Conservation (phyloP, 1,140 invertebrate species). For the Camponotus floridanus region DNA sequence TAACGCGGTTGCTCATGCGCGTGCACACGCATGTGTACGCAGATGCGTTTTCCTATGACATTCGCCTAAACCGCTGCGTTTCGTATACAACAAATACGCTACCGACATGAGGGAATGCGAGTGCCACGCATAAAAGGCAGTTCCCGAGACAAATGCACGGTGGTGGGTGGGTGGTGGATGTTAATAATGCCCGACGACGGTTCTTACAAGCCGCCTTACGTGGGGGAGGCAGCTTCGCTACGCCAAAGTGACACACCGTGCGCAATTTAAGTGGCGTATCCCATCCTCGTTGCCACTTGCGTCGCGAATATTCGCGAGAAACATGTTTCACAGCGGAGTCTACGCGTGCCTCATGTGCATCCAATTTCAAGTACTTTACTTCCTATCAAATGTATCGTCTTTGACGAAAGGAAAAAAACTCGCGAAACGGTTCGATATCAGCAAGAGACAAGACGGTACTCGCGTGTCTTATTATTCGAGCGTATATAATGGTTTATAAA, state of each 20-base stretch:
- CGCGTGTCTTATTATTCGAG: background rate
- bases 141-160: slow-evolving; percentile 28
- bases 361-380: background rate
- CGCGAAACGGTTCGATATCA: background rate
- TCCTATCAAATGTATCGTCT: background rate
- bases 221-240: slow-evolving; percentile 22
- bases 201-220: slow-evolving; percentile 51
- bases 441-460: background rate
- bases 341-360: background rate
- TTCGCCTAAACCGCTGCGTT: slow-evolving; percentile 34
- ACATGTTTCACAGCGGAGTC: slow-evolving; percentile 17
- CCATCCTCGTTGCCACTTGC: background rate
- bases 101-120: slow-evolving; percentile 5
- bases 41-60: slow-evolving; percentile 54
- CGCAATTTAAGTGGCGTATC: slow-evolving; percentile 49
- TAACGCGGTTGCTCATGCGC: slow-evolving; percentile 43
- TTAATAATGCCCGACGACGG: slow-evolving; percentile 58
- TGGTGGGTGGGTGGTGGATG: slow-evolving; percentile 43
- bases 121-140: slow-evolving; percentile 46
- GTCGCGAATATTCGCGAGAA: slow-evolving; percentile 34
- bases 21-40: slow-evolving; percentile 38
- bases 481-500: too few relatives aligned
- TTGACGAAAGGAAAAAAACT: background rate
- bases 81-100: background rate
- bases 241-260: slow-evolving; percentile 38